Percentiles rank a stretch among this genome's conserved stretches.
These are phyloP conservation scores for Cotesia vestalis DNA, from an alignment of 1,140 invertebrate species.

Conservation along the genomic window DNA sequence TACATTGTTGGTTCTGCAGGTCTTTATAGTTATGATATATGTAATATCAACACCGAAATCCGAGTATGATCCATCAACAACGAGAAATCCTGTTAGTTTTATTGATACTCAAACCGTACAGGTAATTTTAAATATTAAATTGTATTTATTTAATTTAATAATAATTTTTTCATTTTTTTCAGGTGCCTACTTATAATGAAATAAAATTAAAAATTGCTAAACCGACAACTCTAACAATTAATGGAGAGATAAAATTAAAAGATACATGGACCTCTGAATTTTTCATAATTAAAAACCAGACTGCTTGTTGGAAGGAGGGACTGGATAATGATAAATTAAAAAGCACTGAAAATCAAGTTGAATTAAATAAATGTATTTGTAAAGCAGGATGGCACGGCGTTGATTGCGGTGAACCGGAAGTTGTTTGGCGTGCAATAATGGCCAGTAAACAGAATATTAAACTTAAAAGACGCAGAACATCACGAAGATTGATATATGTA, in stretches of 20 bases:
- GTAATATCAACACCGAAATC: slow-evolving; percentile 59
- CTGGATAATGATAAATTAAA: slow-evolving; percentile 64
- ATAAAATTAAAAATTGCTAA: slow-evolving; percentile 39
- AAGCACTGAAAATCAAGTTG: slow-evolving; percentile 33
- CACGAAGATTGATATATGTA: slow-evolving; percentile 69
- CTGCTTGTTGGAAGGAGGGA: slow-evolving; percentile 67
- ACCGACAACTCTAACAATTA: slow-evolving; percentile 56
- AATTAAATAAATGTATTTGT: slow-evolving; percentile 66
- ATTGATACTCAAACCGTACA: slow-evolving; percentile 52
- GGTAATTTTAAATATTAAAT: slow-evolving; percentile 42
- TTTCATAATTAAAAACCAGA: slow-evolving; percentile 65
- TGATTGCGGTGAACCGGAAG: slow-evolving; percentile 74
- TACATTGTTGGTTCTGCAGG: slow-evolving; percentile 60
- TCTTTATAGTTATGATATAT: slow-evolving; percentile 62
- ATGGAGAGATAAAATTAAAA: slow-evolving; percentile 55
- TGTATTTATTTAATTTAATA: neutral
- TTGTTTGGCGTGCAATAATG: slow-evolving; percentile 73
- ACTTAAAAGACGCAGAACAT: slow-evolving; percentile 61
- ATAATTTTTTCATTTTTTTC: neutral
- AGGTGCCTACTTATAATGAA: slow-evolving; percentile 31
- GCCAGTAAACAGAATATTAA: slow-evolving; percentile 66
- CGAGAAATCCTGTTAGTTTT: slow-evolving; percentile 56
- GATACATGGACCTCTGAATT: slow-evolving; percentile 56
- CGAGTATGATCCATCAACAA: slow-evolving; percentile 49
- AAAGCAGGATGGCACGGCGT: slow-evolving; percentile 71